Percentiles rank a stretch among this genome's conserved stretches.
phyloP scores from a whole-genome alignment of 2,113 vertebrate genomes.

The Myodes glareolus region DNA sequence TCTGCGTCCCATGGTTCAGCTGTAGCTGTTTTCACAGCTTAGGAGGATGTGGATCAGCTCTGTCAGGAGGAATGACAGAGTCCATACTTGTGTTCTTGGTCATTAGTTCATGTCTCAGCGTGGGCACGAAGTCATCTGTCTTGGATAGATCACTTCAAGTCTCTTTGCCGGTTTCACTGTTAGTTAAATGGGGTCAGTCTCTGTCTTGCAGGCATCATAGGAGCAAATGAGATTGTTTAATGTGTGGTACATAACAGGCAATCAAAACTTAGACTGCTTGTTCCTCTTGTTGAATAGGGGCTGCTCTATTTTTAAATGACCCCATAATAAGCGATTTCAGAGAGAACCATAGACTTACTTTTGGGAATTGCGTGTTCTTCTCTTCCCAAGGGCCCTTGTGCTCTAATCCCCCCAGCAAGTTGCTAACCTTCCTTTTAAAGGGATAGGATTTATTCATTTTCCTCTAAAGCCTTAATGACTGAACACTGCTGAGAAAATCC shows the following conservation, averaged over 20 bases:
- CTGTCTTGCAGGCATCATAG: neutral
- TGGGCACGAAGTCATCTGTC: neutral
- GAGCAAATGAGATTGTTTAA: neutral
- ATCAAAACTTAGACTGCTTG: neutral
- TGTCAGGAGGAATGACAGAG: neutral
- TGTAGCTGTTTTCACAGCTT: neutral
- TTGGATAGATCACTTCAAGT: neutral
- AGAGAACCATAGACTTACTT: slow-evolving; percentile 59
- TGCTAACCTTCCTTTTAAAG: slow-evolving; percentile 64
- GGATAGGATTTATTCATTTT: slow-evolving; percentile 3
- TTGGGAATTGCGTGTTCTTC: slow-evolving; percentile 59
- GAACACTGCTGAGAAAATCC: slow-evolving; percentile 20
- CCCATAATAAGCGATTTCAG: slow-evolving; percentile 23
- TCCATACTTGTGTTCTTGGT: neutral
- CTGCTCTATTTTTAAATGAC: slow-evolving; percentile 18
- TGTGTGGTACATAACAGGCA: neutral
- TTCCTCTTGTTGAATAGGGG: neutral
- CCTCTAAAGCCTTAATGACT: slow-evolving; percentile 29
- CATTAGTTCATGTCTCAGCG: slow-evolving; percentile 5
- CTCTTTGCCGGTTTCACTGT: neutral
- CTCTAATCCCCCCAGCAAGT: slow-evolving; percentile 58
- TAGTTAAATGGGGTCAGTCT: neutral
- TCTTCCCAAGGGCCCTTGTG: neutral
- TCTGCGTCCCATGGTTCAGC: neutral
- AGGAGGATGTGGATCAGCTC: neutral